phyloP scores from a whole-genome alignment of 2,888 invertebrate species.

The Xestobium rufovillosum region DNA sequence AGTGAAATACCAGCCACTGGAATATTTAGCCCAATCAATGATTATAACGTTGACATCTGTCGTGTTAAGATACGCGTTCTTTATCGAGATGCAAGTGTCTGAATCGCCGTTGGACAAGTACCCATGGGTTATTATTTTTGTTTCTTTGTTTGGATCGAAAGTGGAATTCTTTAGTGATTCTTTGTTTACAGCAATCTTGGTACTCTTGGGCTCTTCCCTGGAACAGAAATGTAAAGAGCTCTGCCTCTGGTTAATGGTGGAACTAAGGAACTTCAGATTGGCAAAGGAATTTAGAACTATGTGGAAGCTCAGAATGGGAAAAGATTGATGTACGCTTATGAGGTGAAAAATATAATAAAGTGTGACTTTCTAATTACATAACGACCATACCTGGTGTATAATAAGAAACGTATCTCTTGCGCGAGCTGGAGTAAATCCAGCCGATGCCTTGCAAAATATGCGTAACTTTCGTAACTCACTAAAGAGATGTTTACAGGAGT shows the following conservation, averaged over 20 bases:
- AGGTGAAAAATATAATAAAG: constrained; percentile 2
- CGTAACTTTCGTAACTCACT: no score
- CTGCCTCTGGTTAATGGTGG: no score
- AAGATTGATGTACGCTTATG: no score
- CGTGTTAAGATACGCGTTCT: constrained; percentile 40
- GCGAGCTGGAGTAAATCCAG: constrained; percentile 26
- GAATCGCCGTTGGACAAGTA: constrained; percentile 45
- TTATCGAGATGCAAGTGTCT: constrained; percentile 43
- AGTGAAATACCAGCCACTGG: constrained; percentile 32
- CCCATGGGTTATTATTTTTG: constrained; percentile 49
- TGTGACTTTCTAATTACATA: background rate
- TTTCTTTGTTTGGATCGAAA: constrained; percentile 43
- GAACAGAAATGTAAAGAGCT: no score
- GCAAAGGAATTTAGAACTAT: no score
- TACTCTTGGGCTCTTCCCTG: background rate
- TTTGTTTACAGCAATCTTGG: constrained; percentile 4
- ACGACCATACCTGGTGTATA: constrained; percentile 40
- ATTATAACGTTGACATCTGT: constrained; percentile 46
- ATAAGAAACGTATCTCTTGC: constrained; percentile 44
- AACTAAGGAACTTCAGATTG: no score
- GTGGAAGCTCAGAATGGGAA: constrained; percentile 1
- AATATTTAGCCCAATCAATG: constrained; percentile 33
- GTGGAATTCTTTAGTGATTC: constrained; percentile 7
- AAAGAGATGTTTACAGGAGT: constrained; percentile 32
- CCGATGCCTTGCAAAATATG: no score